Conservation (phyloP, 2,797 vertebrate species). For the Diglossa cyanea region DNA sequence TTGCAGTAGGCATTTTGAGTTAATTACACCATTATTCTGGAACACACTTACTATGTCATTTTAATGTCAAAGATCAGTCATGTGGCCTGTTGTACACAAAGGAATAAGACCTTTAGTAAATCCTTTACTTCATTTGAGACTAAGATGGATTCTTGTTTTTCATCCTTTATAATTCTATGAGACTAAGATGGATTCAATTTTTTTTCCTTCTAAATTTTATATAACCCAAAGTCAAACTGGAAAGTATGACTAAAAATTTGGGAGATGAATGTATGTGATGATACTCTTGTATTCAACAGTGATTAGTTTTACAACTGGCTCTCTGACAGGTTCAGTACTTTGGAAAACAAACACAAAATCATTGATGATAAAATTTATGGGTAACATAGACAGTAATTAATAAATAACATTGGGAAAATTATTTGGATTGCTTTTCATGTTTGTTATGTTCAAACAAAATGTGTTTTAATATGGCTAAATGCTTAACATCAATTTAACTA, state of each 20-base stretch:
- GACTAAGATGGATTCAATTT: background rate
- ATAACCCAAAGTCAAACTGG: background rate
- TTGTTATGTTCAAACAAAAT: background rate
- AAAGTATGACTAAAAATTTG: background rate
- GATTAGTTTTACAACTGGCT: background rate
- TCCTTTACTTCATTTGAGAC: background rate
- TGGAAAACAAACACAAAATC: background rate
- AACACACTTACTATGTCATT: background rate
- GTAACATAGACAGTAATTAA: background rate
- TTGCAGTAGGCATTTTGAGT: constrained; percentile 53
- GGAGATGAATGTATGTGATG: background rate
- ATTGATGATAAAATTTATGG: background rate
- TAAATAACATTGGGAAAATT: background rate
- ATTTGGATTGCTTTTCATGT: background rate
- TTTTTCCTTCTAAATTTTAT: background rate
- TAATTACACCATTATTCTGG: constrained; percentile 36
- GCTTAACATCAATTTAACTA: background rate
- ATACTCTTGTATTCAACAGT: background rate
- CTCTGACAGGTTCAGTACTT: background rate
- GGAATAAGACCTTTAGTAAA: background rate
- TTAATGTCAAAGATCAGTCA: constrained; percentile 20
- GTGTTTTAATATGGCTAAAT: background rate
- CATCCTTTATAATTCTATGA: background rate
- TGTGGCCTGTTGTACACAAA: background rate
- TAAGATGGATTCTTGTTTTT: background rate